Base-by-base conservation (phyloP, 2,888 invertebrate genomes). In the Nomada goodeniana region DNA sequence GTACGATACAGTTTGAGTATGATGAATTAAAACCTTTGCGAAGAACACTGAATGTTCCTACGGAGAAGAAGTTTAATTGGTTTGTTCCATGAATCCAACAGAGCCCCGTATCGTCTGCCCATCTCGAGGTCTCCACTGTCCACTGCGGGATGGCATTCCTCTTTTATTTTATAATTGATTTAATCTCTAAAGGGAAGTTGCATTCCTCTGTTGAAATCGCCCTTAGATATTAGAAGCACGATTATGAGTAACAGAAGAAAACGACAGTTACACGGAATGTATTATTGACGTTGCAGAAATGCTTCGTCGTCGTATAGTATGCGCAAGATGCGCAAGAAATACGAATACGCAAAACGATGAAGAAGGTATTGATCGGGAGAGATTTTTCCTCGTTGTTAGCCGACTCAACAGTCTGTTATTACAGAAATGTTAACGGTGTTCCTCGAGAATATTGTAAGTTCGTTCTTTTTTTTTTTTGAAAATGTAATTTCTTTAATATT, bases 381-480 rank as follows among this genome's bases (percentile, higher is more conserved):
- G 11, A 53, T 10, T 42, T 42, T 42, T 23, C 23, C 15, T 10
- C 10, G 4, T 42, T 67, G 36, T 36, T 36, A 36, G 36, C 36
- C n/a, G 20, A 67, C 52, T 67, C 67, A 20, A 50, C n/a, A 55
- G 20, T 68, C 42, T 20, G 36, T 68, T 52, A 68, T 42, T 23
- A 42, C 20, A 36, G 7, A 52, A 50, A 13, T 10, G 47, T 3
- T 18, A n/a, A 11, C 1, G 11, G 9, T 2, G 26, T 18, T 13
- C 4, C 13, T 50, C 13, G 5, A 13, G 18, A 18, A n/a, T 2
- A n/a, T 18, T 23, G 9, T 23, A 7, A n/a, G 47, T 55, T 20
- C 11, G 47, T 55, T 20, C 11, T 11, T 11, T 55, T 23, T 10
- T 23, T 18, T 20, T 7, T 1, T 0, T 23, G 23, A 23, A 20